A percentile compares a stretch with the other conserved stretches of the same genome.
These are phyloP conservation scores for Aphrocallistes beatrix DNA, from an alignment of 37 sponge, comb jelly and placozoan genomes.

Conservation along the genomic window DNA sequence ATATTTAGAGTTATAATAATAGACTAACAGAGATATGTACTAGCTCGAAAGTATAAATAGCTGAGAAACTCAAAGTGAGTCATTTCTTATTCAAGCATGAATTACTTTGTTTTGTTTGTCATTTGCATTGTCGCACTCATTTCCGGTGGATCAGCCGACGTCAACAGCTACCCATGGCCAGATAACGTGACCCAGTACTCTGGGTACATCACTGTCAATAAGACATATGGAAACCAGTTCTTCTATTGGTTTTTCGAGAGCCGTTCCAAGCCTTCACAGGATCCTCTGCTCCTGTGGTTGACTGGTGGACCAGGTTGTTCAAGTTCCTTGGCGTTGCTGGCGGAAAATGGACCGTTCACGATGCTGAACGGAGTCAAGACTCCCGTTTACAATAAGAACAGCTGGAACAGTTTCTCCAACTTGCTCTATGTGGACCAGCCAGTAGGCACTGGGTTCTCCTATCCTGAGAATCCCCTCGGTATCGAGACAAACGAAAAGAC, in stretches of 20 bases:
- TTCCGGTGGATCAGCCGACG: no score
- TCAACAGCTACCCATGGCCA: constrained; percentile 67
- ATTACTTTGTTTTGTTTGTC: no score
- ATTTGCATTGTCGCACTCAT: no score
- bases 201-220: constrained; percentile 39
- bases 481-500: constrained; percentile 52
- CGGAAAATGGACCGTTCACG: constrained; percentile 78
- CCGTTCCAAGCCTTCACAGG: constrained; percentile 40
- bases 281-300: constrained; percentile 76
- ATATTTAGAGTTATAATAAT: no score
- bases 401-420: constrained; percentile 80
- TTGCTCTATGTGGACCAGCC: constrained; percentile 78
- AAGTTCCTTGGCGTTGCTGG: constrained; percentile 55
- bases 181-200: constrained; percentile 62
- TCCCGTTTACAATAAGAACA: constrained; percentile 45
- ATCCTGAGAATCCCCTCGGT: constrained; percentile 42
- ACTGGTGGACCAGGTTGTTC: constrained; percentile 87
- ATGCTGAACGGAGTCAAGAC: constrained; percentile 28
- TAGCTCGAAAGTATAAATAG: no score
- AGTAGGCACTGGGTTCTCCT: constrained; percentile 78
- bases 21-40: no score
- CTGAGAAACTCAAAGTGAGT: no score
- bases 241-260: constrained; percentile 89
- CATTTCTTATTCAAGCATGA: no score
- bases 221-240: constrained; percentile 53